Percentiles rank a stretch among this genome's conserved stretches.
phyloP scores from a whole-genome alignment of 2,113 vertebrate species.

The Leptosomus discolor region DNA sequence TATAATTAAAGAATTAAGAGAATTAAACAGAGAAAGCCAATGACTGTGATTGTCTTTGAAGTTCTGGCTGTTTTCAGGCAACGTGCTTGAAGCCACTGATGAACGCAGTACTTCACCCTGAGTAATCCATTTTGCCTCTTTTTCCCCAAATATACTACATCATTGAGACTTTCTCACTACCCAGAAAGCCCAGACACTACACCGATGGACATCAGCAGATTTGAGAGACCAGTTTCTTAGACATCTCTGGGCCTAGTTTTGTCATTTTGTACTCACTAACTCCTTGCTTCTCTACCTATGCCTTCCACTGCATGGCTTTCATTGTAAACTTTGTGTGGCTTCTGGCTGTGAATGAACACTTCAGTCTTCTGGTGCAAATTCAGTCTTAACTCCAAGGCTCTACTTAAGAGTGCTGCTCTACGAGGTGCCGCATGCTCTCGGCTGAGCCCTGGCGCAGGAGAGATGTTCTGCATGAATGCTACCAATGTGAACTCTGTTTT shows the following conservation, averaged over 20 bases:
- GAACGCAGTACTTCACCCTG: not conserved
- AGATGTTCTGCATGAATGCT: not conserved
- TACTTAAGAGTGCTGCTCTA: not conserved
- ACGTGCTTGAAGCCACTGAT: not conserved
- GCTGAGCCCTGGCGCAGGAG: not conserved
- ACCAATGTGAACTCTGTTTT: not conserved
- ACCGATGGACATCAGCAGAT: not conserved
- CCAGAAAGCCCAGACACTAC: not conserved
- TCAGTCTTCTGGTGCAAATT: not conserved
- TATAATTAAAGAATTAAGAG: not conserved
- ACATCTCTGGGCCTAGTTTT: not conserved
- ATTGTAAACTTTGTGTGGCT: not conserved
- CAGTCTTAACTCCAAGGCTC: not conserved
- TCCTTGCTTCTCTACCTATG: not conserved
- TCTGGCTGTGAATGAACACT: not conserved
- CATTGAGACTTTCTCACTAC: not conserved
- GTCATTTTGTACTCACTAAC: not conserved
- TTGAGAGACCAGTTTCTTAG: not conserved
- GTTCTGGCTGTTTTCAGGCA: not conserved
- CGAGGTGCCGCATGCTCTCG: rapidly evolving
- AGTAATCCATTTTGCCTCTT: not conserved
- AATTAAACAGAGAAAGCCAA: not conserved
- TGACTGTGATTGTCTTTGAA: not conserved
- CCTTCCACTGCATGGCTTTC: not conserved
- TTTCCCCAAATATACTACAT: not conserved